Base-by-base conservation (phyloP, 1,140 invertebrate species). In the Drosophila asahinai region DNA sequence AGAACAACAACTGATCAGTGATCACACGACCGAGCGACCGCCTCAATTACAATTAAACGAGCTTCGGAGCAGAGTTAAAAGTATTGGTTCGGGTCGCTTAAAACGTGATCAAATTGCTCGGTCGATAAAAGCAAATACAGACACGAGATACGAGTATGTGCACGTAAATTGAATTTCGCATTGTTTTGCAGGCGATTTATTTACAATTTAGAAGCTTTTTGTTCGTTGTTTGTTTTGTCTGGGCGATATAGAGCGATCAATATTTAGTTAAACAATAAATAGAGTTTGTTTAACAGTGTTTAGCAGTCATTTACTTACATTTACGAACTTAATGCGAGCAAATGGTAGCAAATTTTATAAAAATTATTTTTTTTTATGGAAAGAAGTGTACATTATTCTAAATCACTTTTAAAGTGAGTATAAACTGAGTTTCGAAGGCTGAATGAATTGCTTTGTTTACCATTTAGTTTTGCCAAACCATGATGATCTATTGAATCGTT, bases 31-130 rank as follows among this genome's bases (percentile, higher is more conserved):
- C 52, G 15, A 40, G 3, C 14, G 36, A 22, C 19, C 33, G 36
- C 25, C 48, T 74, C 70, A 87, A 87, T 87, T 89, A 72, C 33
- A 36, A 65, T 54, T 80, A 47, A 77, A 89, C 75, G 57, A 77
- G 30, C 55, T 54, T 8, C 30, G 17, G 52, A 77, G 38, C 38
- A 74, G 42, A 57, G 65, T 52, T 48, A 19, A 47, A 25, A 38
- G 71, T 77, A 54, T 55, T 48, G 15, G 51, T 70, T 70, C 17
- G 55, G 40, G 38, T 42, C 48, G 47, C 43, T 43, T 7, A 62
- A 83, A 89, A 89, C 83, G 84, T 89, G 84, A 89, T 80, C 72
- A 52, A 70, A 48, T 65, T 71, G 73, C 38, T 57, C 42, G 47
- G 57, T 59, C 49, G 60, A 63, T 71, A 40, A 8, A 27, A 51